Evolutionary conservation across 2,797 vertebrate genomes (phyloP).

Genomic region (Malurus splendens): DNA sequence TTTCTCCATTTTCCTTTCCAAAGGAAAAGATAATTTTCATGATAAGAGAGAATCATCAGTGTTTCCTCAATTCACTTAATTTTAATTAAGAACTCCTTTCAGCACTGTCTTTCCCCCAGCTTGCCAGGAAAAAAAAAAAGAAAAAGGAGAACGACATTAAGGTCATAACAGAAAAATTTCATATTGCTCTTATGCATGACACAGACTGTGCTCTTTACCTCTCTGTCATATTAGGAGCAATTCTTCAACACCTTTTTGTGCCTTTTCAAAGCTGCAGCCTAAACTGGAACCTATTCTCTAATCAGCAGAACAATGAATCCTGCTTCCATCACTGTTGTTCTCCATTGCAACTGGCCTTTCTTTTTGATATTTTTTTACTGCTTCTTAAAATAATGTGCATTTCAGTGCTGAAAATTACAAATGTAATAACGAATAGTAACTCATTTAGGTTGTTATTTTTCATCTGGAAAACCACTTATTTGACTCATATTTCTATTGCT

Average conservation of each 20-base stretch:
- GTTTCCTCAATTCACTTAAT: neutral
- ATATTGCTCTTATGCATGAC: neutral
- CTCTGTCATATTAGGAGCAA: neutral
- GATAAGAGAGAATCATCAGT: neutral
- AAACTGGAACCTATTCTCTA: neutral
- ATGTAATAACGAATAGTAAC: neutral
- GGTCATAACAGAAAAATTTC: neutral
- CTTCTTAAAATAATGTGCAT: neutral
- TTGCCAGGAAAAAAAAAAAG: neutral
- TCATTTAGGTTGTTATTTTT: neutral
- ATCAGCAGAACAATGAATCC: neutral
- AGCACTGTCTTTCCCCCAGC: neutral
- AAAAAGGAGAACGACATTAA: neutral
- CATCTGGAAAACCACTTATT: neutral
- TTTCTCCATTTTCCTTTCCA: neutral
- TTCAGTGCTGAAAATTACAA: neutral
- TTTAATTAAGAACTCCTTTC: conserved; percentile 4
- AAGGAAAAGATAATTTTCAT: neutral
- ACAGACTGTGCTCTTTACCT: neutral
- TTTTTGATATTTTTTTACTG: neutral
- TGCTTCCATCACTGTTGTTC: neutral
- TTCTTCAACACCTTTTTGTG: neutral
- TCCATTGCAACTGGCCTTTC: neutral
- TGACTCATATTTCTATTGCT: neutral
- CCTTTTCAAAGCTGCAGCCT: neutral